Base-by-base conservation (phyloP, 53 echinoderm and acorn worm species). In the Holothuria leucospilota region DNA sequence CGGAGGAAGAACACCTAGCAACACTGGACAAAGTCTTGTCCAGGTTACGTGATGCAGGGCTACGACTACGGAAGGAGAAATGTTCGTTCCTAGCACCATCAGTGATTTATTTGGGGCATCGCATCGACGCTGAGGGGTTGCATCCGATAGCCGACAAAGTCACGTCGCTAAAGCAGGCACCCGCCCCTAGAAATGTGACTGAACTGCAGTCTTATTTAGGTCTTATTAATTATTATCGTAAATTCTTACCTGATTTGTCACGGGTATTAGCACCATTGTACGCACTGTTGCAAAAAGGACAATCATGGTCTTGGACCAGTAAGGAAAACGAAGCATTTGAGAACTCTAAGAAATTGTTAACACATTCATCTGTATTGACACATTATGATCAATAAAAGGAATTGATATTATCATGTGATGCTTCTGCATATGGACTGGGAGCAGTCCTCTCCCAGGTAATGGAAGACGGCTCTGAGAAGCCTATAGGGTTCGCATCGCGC, bases 401-500 rank as follows among this genome's bases (percentile, higher is more conserved):
- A 14, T 69, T 69, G 24, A 59, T 82, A 13, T 30, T 63, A 39
- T 39, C 63, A 4, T 39, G 78, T 56, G 90, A 93, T 58, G 80
- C 88, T 38, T 90, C 90, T 5, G 60, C 70, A 39, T 89, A 93
- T 38, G 86, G 86, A 13, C 81, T 89, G 23, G 86, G 89, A 25
- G 89, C 82, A n/a, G 92, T 92, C 13, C 53, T 90, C 16, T 49
- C 92, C 6, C 93, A 90, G 29, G 13, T 38, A 14, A 84, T 85
- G 85, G 30, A 52, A 9, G 79, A 90, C n/a, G 90, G 90, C 66
- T 63, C 79, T 0, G 62, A 87, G 52, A 63, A 39, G 10, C 90
- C 85, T 26, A 60, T 68, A 10, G 86, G 25, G 10, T 80, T 68
- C 61, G 90, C 86, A 6, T 90, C 90, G 38, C 64, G 82, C 14